Base-by-base conservation (phyloP, 2,113 vertebrate species). In the Chionodraco myersi region DNA sequence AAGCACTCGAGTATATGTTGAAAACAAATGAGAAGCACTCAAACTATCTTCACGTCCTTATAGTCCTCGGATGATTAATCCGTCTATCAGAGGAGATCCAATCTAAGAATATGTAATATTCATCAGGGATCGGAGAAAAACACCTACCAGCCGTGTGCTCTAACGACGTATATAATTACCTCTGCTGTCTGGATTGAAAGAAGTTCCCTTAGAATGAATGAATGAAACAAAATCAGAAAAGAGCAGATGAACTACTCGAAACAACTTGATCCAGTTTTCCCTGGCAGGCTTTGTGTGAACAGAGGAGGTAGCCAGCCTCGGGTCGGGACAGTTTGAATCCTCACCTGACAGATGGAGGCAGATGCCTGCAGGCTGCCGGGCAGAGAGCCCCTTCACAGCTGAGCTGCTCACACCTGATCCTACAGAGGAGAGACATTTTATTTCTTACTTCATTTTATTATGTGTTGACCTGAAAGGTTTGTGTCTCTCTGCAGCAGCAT, bases 301-400 rank as follows among this genome's bases (percentile, higher is more conserved):
- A 26, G 70, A 45, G 8, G 51, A 44, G 23, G 41, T 26, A 14
- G 30, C 10, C 44, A 69, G 47, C 78, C 58, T 66, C 21, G 6
- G 48, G 75, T 53, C 7, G 3, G 6, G 0, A 23, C 15, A 54
- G 26, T n/a, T 75, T 83, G 72, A 79, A 81, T 69, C 82, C 75
- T 11, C 21, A 79, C 52, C 80, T 83, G 86, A 81, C 84, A 89
- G 85, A 68, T 74, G 79, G 73, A 57, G 53, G 62, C 82, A 83
- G 54, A 75, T 61, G 80, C 82, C 83, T 67, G 53, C 66, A 76
- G 87, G 87, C 87, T 75, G 70, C 49, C 41, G 34, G 70, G 59
- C 82, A 23, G 21, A 21, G 80, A 75, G 53, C 23, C 23, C 4
- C 83, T 70, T n/a, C 62, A 13, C 75, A 69, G 77, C 68, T 79